Conservation (phyloP, 2,888 invertebrate species). For the Rhodophaea formosa region DNA sequence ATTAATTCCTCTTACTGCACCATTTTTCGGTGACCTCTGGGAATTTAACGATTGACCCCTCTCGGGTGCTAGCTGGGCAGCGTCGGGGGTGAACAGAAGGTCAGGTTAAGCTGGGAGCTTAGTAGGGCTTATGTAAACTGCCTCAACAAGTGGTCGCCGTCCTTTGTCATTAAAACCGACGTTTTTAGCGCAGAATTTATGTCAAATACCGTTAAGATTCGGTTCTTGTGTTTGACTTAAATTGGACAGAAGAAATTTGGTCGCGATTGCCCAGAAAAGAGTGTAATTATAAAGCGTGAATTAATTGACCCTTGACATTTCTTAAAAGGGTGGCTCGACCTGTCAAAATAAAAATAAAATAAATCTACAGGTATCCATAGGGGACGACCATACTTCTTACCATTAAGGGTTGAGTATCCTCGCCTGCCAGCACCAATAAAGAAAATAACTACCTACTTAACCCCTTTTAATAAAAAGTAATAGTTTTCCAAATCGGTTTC, state of each 20-base stretch:
- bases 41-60: not conserved
- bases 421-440: no score
- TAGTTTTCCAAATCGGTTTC: no score
- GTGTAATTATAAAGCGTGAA: not conserved
- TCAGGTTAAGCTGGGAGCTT: slow-evolving; percentile 13
- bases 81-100: not conserved
- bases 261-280: not conserved
- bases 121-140: slow-evolving; percentile 19
- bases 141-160: slow-evolving; percentile 23
- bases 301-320: no score
- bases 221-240: not conserved
- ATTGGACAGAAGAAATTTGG: not conserved
- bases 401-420: no score
- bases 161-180: slow-evolving; percentile 19
- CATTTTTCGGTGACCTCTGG: not conserved
- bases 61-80: not conserved
- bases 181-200: slow-evolving; percentile 12
- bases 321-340: no score
- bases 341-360: no score
- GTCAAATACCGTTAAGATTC: slow-evolving; percentile 10
- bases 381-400: no score
- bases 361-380: no score
- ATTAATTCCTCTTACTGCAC: slow-evolving; percentile 6
- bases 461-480: no score
- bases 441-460: no score